A percentile compares a stretch with the other conserved stretches of the same genome.
phyloP scores from a whole-genome alignment of 2,113 vertebrate genomes.

The Cettia cetti region DNA sequence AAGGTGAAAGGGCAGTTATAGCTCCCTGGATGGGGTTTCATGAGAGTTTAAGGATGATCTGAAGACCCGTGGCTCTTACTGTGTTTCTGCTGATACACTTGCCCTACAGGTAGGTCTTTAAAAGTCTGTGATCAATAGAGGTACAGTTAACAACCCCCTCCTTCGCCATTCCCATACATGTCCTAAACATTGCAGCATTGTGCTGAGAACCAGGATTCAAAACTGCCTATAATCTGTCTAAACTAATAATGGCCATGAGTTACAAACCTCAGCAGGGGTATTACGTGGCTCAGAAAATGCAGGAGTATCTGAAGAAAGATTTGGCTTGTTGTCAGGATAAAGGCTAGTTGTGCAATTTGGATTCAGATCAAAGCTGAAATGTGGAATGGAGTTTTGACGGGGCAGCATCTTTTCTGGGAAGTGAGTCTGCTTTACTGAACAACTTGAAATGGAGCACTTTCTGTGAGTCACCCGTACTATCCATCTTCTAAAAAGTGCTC shows the following conservation, averaged over 20 bases:
- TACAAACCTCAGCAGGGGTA: not conserved
- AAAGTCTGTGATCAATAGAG: not conserved
- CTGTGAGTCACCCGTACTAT: not conserved
- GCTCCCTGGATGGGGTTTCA: not conserved
- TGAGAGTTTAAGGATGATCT: not conserved
- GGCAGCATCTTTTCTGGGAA: not conserved
- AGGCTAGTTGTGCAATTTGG: not conserved
- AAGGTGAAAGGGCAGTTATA: constrained; percentile 11
- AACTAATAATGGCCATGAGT: not conserved
- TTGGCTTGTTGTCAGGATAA: not conserved
- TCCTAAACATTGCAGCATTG: not conserved
- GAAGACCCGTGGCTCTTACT: not conserved
- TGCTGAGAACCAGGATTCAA: not conserved
- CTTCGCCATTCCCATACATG: accelerated
- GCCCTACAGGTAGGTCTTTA: not conserved
- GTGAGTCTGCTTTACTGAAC: not conserved
- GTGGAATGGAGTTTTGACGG: not conserved
- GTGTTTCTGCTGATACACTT: not conserved
- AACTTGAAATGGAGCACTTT: not conserved
- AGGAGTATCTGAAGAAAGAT: not conserved
- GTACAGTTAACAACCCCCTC: not conserved
- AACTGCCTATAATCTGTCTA: not conserved
- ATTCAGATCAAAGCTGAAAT: not conserved
- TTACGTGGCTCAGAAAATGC: not conserved
- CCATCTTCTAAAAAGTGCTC: not conserved